Percentiles rank a stretch among this genome's conserved stretches.
Conservation (phyloP, 2,888 invertebrate species). For the Clostera curtula region DNA sequence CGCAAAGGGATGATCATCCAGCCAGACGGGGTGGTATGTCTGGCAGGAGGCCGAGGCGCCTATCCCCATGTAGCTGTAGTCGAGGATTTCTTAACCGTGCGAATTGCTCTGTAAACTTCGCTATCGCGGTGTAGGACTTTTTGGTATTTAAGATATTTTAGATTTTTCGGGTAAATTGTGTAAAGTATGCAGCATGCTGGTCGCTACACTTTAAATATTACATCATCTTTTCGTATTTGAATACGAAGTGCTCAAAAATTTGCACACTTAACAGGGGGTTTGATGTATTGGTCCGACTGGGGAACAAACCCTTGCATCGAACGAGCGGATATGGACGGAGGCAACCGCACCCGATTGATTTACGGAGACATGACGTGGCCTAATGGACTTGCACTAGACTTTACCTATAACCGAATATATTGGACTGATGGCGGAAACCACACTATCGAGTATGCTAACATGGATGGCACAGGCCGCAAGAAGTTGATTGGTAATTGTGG, state of each 20-base stretch:
- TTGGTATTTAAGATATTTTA: no score
- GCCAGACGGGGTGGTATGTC: no score
- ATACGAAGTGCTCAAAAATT: not conserved
- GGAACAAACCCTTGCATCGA: slow-evolving; percentile 88
- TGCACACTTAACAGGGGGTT: slow-evolving; percentile 68
- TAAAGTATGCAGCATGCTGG: no score
- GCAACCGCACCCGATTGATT: slow-evolving; percentile 77
- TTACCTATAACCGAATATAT: slow-evolving; percentile 81
- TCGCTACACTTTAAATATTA: no score
- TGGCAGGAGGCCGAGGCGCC: no score
- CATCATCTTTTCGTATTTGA: not conserved
- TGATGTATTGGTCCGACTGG: slow-evolving; percentile 96
- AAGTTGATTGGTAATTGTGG: slow-evolving; percentile 79
- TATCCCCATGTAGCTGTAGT: no score
- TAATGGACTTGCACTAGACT: slow-evolving; percentile 90
- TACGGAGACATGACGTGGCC: slow-evolving; percentile 86
- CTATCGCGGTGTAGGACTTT: no score
- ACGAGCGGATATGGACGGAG: slow-evolving; percentile 91
- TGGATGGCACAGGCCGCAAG: slow-evolving; percentile 83
- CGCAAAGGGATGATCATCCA: no score
- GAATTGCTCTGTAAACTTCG: no score
- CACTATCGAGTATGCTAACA: slow-evolving; percentile 85
- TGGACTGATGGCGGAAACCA: slow-evolving; percentile 91
- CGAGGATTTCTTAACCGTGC: no score
- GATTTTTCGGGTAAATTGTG: no score